These are phyloP conservation scores for Semotilus atromaculatus DNA, from an alignment of 2,797 vertebrate genomes.

Conservation along the genomic window DNA sequence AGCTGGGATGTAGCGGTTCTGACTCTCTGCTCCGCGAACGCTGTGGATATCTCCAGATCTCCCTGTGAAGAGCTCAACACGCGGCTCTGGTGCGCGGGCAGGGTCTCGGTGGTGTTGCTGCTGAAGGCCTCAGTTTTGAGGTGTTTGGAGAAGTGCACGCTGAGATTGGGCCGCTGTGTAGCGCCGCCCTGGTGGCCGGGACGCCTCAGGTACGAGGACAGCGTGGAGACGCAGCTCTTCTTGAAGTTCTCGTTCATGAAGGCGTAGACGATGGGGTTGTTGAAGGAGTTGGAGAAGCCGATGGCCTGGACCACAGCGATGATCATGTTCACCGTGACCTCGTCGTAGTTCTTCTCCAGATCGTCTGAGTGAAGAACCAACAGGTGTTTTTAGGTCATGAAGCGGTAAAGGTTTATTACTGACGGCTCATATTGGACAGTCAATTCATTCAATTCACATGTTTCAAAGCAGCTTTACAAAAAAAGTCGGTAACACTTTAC, in stretches of 20 bases:
- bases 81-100: constrained; percentile 46
- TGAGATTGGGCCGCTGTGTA: constrained; percentile 62
- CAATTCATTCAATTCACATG: too few species aligned
- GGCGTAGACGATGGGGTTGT: constrained; percentile 85
- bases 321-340: constrained; percentile 81
- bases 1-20: constrained; percentile 70
- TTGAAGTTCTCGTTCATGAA: constrained; percentile 89
- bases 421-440: too few species aligned
- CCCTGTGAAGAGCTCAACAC: constrained; percentile 30
- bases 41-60: constrained; percentile 58
- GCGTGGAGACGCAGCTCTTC: constrained; percentile 80
- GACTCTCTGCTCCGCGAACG: constrained; percentile 66
- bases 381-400: not conserved
- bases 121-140: constrained; percentile 72
- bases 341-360: constrained; percentile 81
- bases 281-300: constrained; percentile 88
- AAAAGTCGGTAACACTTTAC: too few species aligned
- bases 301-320: constrained; percentile 84
- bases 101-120: not conserved
- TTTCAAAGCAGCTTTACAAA: too few species aligned
- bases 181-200: constrained; percentile 56
- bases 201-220: constrained; percentile 72
- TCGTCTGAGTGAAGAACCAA: constrained; percentile 70
- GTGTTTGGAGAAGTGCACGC: constrained; percentile 74
- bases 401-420: too few species aligned